Percentiles rank a stretch among this genome's conserved stretches.
Conservation (phyloP, 1,140 invertebrate genomes). For the Drosophila busckii region DNA sequence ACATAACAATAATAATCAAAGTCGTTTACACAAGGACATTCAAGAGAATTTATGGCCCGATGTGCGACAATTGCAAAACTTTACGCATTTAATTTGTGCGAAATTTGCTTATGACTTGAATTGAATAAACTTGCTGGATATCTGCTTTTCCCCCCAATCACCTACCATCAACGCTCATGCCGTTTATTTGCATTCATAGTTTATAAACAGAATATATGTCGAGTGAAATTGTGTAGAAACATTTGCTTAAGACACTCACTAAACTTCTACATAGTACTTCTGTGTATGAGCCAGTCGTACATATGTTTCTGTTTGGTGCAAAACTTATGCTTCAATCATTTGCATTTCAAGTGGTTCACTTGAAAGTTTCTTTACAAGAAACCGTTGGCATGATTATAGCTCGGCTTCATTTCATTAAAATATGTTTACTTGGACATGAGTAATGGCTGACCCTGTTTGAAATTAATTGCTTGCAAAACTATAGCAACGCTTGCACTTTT, state of each 20-base stretch:
- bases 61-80: constrained; percentile 62
- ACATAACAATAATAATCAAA: constrained; percentile 51
- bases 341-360: constrained; percentile 5
- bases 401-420: constrained; percentile 38
- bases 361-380: constrained; percentile 22
- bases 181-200: no score
- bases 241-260: no score
- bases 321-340: constrained; percentile 2
- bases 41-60: constrained; percentile 58
- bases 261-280: no score
- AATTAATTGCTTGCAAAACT: constrained; percentile 71
- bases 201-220: no score
- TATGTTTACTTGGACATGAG: constrained; percentile 37
- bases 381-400: constrained; percentile 39
- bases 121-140: constrained; percentile 70
- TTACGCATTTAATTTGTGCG: constrained; percentile 67
- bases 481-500: constrained; percentile 22
- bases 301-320: no score
- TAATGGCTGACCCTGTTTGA: constrained; percentile 38
- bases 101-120: constrained; percentile 71
- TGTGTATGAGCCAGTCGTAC: no score
- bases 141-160: no score
- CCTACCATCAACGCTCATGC: no score
- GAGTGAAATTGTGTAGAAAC: no score
- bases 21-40: constrained; percentile 68